Base-by-base conservation (phyloP, 2,113 vertebrate genomes). In the Raja brachyura region DNA sequence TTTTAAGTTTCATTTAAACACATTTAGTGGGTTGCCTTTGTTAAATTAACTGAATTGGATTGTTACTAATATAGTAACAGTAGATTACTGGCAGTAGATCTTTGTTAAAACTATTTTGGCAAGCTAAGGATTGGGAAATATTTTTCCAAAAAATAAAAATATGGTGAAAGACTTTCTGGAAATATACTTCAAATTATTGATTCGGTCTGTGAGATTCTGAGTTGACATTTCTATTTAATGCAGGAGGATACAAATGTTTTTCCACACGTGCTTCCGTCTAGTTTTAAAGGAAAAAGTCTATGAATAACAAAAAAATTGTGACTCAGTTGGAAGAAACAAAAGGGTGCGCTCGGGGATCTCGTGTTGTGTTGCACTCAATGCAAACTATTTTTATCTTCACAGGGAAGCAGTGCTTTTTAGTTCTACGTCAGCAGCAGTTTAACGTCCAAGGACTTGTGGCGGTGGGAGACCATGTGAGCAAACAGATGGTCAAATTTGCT, bases 401-500 rank as follows among this genome's bases (percentile, higher is more conserved):
- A 99, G 99, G 99, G 94, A 99, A 99, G 96, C 98, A 99, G 94
- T 99, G 98, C 95, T 99, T 99, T 96, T 97, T 99, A 96, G 98
- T 99, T 95, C 96, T 99, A 94, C 98, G 98, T 97, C 98, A 99
- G 95, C 99, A 99, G 96, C 98, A 99, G 96, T 99, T 98, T 96
- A 98, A 98, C 94, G 97, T 99, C 95, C 98, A 99, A 96, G 98
- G 98, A 81, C 97, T 99, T 93, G 98, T 99, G 94, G 98, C 99
- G 33, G 98, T 99, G 97, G 98, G 98, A 97, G 98, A 98, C 94
- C 97, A 97, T 96, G 98, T 98, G 93, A 99, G 99, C 98, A 99
- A 99, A 97, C 99, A 99, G 98, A 99, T 99, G 99, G 98, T 99
- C 97, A 99, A 99, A 97, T 99, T 99, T 96, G 97, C 98, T 94